Evolutionary conservation across 1,140 invertebrate species (phyloP).

Genomic region (Nautilus pompilius): DNA sequence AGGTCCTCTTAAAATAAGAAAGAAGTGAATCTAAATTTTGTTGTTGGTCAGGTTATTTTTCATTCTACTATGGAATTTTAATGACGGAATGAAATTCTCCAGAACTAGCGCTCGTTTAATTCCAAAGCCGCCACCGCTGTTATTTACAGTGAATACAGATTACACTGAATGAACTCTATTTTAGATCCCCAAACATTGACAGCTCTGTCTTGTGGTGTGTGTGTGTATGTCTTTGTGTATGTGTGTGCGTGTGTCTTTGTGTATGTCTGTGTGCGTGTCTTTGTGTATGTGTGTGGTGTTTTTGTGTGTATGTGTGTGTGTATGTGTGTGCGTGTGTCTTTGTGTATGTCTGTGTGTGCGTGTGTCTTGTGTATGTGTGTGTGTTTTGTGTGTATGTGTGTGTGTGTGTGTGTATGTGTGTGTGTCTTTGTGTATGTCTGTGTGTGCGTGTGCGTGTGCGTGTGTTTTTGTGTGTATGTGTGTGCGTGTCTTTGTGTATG

Average conservation of each 20-base stretch:
- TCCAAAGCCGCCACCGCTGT: too few relatives aligned
- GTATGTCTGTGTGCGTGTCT: not conserved
- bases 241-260: not conserved
- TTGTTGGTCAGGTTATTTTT: too few relatives aligned
- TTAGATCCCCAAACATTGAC: too few relatives aligned
- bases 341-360: not conserved
- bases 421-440: not conserved
- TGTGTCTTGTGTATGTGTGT: not conserved
- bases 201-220: too few relatives aligned
- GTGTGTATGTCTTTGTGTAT: not conserved
- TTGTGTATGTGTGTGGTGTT: not conserved
- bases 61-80: too few relatives aligned
- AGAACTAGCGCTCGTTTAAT: too few relatives aligned
- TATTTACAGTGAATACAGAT: too few relatives aligned
- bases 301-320: not conserved
- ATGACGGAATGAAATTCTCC: too few relatives aligned
- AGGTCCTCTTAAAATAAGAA: too few relatives aligned
- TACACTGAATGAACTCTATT: too few relatives aligned
- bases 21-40: too few relatives aligned
- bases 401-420: not conserved
- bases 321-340: not conserved
- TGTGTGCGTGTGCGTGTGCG: too few relatives aligned
- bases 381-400: not conserved
- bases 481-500: not conserved
- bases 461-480: not conserved